Base-by-base conservation (phyloP, 2,888 invertebrate species). In the Macropis europaea region DNA sequence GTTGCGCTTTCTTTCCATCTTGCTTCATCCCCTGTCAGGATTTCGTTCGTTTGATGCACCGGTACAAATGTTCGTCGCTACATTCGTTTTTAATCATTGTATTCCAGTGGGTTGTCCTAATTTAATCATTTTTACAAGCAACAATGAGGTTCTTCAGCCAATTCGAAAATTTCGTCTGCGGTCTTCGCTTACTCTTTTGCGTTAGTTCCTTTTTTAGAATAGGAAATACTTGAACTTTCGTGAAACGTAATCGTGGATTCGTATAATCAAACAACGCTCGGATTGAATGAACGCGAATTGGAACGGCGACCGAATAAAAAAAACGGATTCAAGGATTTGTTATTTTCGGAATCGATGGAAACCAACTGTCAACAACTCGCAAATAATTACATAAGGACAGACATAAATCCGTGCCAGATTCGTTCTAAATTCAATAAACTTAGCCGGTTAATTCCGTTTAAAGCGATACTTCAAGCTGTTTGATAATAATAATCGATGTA, bases 301-400 rank as follows among this genome's bases (percentile, higher is more conserved):
- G 11, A 13, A 17, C 47, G 26, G 24, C 47, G 57, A 57, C 52
- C 72, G 47, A 17, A 47, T 36, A 67, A 77, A 81, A 72, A 77
- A 40, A 48, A 43, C 48, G 60, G 17, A 79, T 69, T 72, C 64
- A 73, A 77, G 81, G 62, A 72, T 72, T 70, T 63, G 77, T 81
- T 81, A 81, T 81, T 81, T 81, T 76, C 48, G 73, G 79, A 82
- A 77, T 79, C 75, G 72, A 79, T 77, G 76, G 70, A 52, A 76
- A 70, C 61, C 60, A 62, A 72, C 70, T 78, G 66, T 77, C 73
- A 67, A 70, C 74, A 68, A 74, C 61, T 57, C 47, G 67, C 63
- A 52, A 54, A 64, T 73, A 81, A 79, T 81, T 81, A 81, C 54
- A 79, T 81, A 81, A 81, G 81, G 48, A 63, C 61, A 38, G 32